phyloP scores from a whole-genome alignment of 2,113 vertebrate species.

The Poeciliopsis occidentalis region DNA sequence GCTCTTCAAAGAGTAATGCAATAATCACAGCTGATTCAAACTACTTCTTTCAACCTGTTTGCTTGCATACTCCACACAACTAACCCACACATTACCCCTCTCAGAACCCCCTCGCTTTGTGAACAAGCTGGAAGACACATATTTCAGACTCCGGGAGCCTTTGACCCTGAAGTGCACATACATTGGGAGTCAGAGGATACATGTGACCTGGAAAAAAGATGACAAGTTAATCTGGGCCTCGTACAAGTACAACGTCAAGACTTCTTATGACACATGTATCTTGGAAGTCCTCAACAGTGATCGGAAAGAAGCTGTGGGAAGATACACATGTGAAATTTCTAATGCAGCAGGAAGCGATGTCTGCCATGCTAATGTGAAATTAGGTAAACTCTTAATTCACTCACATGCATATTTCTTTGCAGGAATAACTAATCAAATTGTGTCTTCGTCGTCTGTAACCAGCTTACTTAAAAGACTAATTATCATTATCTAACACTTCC shows the following conservation, averaged over 20 bases:
- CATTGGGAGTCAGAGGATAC: slow-evolving; percentile 83
- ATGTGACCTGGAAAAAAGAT: slow-evolving; percentile 86
- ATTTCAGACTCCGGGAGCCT: slow-evolving; percentile 46
- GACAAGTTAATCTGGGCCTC: slow-evolving; percentile 83
- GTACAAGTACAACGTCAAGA: slow-evolving; percentile 62
- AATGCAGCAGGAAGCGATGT: slow-evolving; percentile 85
- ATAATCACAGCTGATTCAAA: background rate
- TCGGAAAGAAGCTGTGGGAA: slow-evolving; percentile 76
- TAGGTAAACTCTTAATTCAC: slow-evolving; percentile 65
- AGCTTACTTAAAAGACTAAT: background rate
- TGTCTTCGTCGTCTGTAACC: background rate
- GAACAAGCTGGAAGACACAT: slow-evolving; percentile 81
- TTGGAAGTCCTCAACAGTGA: slow-evolving; percentile 84
- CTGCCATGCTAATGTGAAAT: slow-evolving; percentile 82
- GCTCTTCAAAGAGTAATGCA: background rate
- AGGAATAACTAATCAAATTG: background rate
- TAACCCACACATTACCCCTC: slow-evolving; percentile 43
- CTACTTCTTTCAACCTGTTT: background rate
- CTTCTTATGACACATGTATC: slow-evolving; percentile 79
- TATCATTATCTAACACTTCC: slow-evolving; percentile 1
- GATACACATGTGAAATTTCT: slow-evolving; percentile 87
- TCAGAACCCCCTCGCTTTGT: slow-evolving; percentile 49
- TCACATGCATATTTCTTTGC: background rate
- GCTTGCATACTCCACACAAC: background rate
- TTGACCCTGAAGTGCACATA: slow-evolving; percentile 49